Evolutionary conservation across 1,140 invertebrate genomes (phyloP), one percentile per base, ranked within the genome.

Genomic region (Hycleus phaleratus): DNA sequence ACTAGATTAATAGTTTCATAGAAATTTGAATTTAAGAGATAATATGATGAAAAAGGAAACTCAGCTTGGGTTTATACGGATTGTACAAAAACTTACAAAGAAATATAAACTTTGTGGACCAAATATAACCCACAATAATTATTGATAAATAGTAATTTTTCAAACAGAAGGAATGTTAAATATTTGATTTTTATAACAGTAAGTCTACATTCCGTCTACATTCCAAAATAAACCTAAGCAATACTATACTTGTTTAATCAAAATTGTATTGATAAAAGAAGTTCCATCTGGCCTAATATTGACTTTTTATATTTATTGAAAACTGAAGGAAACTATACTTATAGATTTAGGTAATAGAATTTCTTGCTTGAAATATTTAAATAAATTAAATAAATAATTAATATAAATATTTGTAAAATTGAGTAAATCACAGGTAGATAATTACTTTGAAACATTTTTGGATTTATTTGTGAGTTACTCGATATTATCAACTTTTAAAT

Each of bases 71-170:
- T 65, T 65, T 65, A 65, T 57, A 39, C 39, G 61, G 59, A 65
- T 60, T 61, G 47, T 63, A 58, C 54, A 48, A 59, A 48, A 50
- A 47, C 38, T 7, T 39, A 42, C 9, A 42, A 7, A 42, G 4
- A 42, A n/a, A 42, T 42, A 42, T 18, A 42, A n/a, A 42, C 40
- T 42, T 47, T 56, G 64, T 66, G 67, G 67, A 68, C 67, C 67
- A 68, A 62, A 64, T 24, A 49, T n/a, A 51, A 44, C 60, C 63
- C 63, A 67, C 63, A 66, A 68, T 64, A 68, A 32, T 64, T 54
- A 63, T 18, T 18, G 18, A 18, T 48, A 58, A 50, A 58, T 48
- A 58, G 50, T 50, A 50, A 50, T 32, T 49, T 58, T 32, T 7
- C 32, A 32, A 42, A 42, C 3, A n/a, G 9, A 42, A 26, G 42